Conservation (phyloP, 2,113 vertebrate species). For the Ailurus styani region DNA sequence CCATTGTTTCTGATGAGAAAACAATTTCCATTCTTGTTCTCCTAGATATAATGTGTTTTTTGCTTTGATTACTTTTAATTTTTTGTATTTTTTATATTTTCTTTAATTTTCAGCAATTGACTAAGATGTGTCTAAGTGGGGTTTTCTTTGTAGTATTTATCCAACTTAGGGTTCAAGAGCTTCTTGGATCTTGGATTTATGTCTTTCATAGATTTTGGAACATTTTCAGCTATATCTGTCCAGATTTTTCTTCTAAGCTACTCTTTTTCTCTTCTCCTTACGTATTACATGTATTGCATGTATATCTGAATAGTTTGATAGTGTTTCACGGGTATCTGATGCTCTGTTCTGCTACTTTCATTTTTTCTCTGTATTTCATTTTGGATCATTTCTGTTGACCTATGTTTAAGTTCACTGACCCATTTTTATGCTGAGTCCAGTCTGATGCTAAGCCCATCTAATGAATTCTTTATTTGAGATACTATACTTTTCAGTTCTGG, state of each 20-base stretch:
- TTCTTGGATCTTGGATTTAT: background rate
- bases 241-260: background rate
- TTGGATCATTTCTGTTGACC: background rate
- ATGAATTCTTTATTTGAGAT: slow-evolving; percentile 14
- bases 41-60: background rate
- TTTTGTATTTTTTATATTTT: background rate
- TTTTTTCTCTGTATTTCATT: background rate
- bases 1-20: background rate
- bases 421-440: background rate
- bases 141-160: background rate
- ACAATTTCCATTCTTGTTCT: background rate
- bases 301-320: background rate
- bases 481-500: background rate
- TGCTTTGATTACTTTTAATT: background rate
- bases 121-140: background rate
- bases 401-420: background rate
- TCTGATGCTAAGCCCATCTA: background rate
- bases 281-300: background rate
- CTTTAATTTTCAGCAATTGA: background rate
- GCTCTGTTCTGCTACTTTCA: background rate
- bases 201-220: background rate
- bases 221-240: background rate
- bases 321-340: background rate
- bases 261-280: background rate
- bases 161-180: background rate